Evolutionary conservation across 2,888 invertebrate genomes (phyloP).

Genomic region (Drosophila antonietae): DNA sequence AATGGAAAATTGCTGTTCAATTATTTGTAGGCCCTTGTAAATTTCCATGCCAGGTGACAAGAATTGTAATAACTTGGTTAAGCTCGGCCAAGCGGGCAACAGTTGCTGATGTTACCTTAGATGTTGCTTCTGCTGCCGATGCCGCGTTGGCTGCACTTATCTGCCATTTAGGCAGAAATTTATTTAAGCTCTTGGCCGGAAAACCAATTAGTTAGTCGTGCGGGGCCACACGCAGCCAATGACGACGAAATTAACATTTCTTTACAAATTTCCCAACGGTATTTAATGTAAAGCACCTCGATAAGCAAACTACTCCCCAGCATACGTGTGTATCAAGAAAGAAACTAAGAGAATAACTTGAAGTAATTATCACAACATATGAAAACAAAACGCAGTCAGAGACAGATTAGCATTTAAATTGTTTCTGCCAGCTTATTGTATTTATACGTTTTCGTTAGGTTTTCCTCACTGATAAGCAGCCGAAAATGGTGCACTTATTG

Average conservation of each 20-base stretch:
- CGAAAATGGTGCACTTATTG: constrained; percentile 81
- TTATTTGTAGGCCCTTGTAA: constrained; percentile 81
- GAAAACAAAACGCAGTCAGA: constrained; percentile 67
- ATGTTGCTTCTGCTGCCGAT: constrained; percentile 6
- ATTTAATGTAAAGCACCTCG: constrained; percentile 66
- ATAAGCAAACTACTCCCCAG: constrained; percentile 57
- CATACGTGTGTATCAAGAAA: constrained; percentile 2
- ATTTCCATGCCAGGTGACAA: constrained; percentile 76
- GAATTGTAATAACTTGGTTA: constrained; percentile 78
- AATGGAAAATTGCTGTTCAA: constrained; percentile 83
- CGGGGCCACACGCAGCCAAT: constrained; percentile 62
- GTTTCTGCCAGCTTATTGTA: constrained; percentile 44
- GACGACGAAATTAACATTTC: constrained; percentile 65
- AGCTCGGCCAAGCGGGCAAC: constrained; percentile 10
- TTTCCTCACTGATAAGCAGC: constrained; percentile 58
- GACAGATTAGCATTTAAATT: constrained; percentile 76
- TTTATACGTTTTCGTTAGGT: constrained; percentile 37
- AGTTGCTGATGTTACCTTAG: constrained; percentile 12
- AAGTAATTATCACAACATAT: constrained; percentile 74
- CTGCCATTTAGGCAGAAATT: constrained; percentile 72
- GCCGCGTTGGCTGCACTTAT: constrained; percentile 37
- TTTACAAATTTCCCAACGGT: constrained; percentile 74
- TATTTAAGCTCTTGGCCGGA: constrained; percentile 55
- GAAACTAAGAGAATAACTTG: constrained; percentile 48
- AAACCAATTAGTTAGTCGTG: constrained; percentile 72